These are phyloP conservation scores for Tenualosa thibaudeaui DNA, from an alignment of 2,797 vertebrate species.

Conservation along the genomic window DNA sequence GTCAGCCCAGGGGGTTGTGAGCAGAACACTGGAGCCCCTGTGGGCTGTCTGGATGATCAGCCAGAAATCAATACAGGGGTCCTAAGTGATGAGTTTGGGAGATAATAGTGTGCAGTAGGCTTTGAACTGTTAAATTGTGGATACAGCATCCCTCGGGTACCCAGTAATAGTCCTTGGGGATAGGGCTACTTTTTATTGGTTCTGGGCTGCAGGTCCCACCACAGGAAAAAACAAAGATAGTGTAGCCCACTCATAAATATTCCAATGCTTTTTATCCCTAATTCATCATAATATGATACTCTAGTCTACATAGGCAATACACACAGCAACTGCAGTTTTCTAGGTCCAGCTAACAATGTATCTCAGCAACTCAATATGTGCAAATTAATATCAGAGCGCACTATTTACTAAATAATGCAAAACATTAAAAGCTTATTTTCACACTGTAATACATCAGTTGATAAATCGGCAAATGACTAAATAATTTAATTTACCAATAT, in stretches of 20 bases:
- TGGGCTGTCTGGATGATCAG: background rate
- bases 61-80: background rate
- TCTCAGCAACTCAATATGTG: constrained; percentile 10
- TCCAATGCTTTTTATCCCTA: background rate
- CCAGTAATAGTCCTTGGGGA: background rate
- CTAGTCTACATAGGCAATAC: constrained; percentile 9
- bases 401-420: constrained; percentile 45
- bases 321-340: background rate
- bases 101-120: constrained; percentile 17
- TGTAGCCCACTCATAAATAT: constrained; percentile 8
- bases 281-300: constrained; percentile 4
- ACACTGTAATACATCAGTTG: constrained; percentile 54
- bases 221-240: background rate
- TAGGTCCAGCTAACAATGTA: background rate
- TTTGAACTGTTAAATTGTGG: constrained; percentile 24
- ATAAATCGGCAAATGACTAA: constrained; percentile 63
- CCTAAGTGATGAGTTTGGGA: constrained; percentile 14
- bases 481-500: constrained; percentile 62
- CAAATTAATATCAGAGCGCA: background rate
- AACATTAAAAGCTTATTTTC: constrained; percentile 54
- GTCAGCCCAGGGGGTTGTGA: background rate
- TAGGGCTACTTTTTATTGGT: background rate
- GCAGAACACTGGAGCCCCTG: background rate
- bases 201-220: background rate
- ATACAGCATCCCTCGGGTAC: constrained; percentile 2